phyloP scores from a whole-genome alignment of 2,113 vertebrate species.

The Plecotus auritus region DNA sequence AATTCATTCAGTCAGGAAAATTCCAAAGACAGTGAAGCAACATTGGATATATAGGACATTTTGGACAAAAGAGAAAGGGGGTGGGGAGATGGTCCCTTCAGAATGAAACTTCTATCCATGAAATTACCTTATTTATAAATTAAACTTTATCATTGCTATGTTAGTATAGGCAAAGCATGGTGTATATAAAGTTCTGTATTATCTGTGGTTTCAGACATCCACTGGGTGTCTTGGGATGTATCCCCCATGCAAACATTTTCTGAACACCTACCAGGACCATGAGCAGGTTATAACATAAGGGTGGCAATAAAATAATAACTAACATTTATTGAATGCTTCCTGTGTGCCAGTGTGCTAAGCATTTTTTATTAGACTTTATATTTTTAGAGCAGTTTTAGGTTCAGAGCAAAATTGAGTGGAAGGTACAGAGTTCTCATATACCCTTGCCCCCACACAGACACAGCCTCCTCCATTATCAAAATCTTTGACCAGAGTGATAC shows the following conservation, averaged over 20 bases:
- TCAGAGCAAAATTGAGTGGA: background rate
- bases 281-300: background rate
- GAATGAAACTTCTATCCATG: background rate
- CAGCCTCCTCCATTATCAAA: background rate
- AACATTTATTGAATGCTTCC: background rate
- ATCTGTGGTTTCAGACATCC: background rate
- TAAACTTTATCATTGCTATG: background rate
- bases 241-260: background rate
- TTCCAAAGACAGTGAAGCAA: background rate
- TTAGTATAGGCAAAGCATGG: background rate
- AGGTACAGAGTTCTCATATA: background rate
- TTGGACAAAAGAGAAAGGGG: background rate
- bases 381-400: background rate
- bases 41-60: background rate
- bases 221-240: background rate
- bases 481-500: background rate
- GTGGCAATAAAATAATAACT: constrained; percentile 18
- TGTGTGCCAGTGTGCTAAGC: background rate
- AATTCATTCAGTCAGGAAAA: background rate
- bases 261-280: background rate
- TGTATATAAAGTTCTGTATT: background rate
- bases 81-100: background rate
- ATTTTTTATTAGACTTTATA: background rate
- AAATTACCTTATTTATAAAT: background rate
- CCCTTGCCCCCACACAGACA: background rate